Conservation (phyloP, 2,113 vertebrate genomes). For the Phalacrocorax pelagicus region DNA sequence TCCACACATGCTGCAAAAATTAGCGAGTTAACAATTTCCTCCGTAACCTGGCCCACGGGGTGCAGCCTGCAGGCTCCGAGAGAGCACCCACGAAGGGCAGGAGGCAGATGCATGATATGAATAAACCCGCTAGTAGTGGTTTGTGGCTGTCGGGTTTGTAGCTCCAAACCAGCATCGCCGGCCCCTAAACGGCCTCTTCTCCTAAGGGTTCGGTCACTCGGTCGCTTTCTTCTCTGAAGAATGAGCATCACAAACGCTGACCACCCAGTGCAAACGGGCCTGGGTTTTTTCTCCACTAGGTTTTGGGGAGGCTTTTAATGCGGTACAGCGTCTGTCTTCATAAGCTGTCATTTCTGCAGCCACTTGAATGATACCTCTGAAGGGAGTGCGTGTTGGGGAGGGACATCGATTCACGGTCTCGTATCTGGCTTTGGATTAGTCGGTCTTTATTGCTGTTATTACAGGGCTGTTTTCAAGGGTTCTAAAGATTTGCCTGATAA, state of each 20-base stretch:
- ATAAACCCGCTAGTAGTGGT: too few relatives aligned
- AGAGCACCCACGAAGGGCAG: background rate
- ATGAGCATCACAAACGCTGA: background rate
- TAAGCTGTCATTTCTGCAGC: background rate
- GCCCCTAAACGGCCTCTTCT: background rate
- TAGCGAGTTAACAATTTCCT: background rate
- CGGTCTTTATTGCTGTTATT: background rate
- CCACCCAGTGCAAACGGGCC: background rate
- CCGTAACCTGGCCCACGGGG: background rate
- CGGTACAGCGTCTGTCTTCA: background rate
- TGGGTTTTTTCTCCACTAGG: background rate
- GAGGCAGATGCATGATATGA: background rate
- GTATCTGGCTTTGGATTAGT: too few relatives aligned
- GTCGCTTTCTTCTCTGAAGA: background rate
- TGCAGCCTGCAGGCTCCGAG: background rate
- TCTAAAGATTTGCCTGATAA: background rate
- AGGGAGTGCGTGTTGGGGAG: background rate
- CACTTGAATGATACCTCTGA: background rate
- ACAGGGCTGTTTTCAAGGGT: background rate
- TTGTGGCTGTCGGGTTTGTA: background rate
- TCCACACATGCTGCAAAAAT: background rate
- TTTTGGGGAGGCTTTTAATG: background rate
- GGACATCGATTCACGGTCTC: background rate
- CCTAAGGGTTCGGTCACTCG: background rate
- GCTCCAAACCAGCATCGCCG: background rate